Conservation (phyloP, 2,888 invertebrate genomes). For the Hypomecis punctinalis region DNA sequence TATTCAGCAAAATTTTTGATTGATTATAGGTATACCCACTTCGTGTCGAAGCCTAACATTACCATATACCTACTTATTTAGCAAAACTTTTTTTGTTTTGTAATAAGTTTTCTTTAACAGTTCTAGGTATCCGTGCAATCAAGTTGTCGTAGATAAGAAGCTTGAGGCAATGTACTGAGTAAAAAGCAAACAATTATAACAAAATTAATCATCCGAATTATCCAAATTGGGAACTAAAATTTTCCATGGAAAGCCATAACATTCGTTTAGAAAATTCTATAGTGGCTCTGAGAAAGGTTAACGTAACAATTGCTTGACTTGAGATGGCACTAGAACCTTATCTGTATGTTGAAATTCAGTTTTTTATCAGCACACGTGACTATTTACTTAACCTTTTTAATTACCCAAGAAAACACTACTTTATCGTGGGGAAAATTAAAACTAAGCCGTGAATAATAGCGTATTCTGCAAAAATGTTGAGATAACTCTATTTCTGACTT, state of each 20-base stretch:
- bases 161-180: constrained; percentile 6
- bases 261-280: neutral
- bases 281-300: neutral
- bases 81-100: neutral
- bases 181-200: too few species aligned
- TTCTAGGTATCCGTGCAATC: constrained; percentile 33
- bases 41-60: neutral
- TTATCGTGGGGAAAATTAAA: constrained; percentile 7
- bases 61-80: constrained; percentile 12
- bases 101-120: constrained; percentile 20
- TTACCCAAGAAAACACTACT: constrained; percentile 18
- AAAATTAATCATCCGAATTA: neutral
- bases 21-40: too few species aligned
- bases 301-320: neutral
- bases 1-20: too few species aligned
- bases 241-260: neutral
- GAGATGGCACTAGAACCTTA: constrained; percentile 41
- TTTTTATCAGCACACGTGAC: constrained; percentile 54
- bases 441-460: neutral
- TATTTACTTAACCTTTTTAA: constrained; percentile 30
- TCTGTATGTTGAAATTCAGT: constrained; percentile 44
- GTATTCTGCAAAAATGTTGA: too few species aligned
- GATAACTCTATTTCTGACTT: too few species aligned
- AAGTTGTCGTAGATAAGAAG: constrained; percentile 28
- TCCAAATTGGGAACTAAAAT: neutral